A percentile compares a stretch with the other conserved stretches of the same genome.
Conservation (phyloP, 2,113 vertebrate genomes). For the Tychaedon coryphoeus region DNA sequence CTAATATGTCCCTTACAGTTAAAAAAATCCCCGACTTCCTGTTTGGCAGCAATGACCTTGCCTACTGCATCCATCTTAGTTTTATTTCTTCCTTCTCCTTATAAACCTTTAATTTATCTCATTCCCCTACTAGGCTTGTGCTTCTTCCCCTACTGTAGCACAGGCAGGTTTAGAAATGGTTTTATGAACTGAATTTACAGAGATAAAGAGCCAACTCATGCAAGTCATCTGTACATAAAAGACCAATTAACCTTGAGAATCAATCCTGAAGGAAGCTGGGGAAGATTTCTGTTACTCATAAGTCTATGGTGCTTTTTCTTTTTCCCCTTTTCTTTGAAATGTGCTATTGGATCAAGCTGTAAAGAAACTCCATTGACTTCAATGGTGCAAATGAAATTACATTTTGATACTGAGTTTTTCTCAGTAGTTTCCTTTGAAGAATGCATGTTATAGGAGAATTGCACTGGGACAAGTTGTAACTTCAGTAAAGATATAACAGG, state of each 20-base stretch:
- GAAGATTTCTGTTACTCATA: background rate
- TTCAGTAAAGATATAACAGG: background rate
- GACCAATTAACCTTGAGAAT: slow-evolving; percentile 35
- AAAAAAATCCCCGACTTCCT: background rate
- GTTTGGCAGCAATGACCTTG: background rate
- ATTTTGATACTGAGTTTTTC: background rate
- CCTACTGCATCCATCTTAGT: background rate
- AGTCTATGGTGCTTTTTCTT: background rate
- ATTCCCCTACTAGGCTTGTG: background rate
- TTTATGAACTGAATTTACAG: background rate
- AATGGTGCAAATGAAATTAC: background rate
- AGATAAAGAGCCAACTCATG: background rate
- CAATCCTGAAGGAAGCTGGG: background rate
- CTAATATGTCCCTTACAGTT: background rate
- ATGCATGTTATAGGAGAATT: background rate
- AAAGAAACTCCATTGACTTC: background rate
- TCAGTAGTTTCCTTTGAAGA: background rate
- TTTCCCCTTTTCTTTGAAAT: background rate
- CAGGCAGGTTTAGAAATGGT: background rate
- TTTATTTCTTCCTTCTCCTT: background rate
- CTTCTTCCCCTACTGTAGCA: background rate
- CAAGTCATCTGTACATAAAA: slow-evolving; percentile 11
- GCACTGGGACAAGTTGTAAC: background rate
- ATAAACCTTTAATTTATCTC: background rate
- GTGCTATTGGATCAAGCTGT: background rate